Evolutionary conservation across 2,888 invertebrate species (phyloP), one percentile per base, ranked within the genome.

Genomic region (Elysia crispata): DNA sequence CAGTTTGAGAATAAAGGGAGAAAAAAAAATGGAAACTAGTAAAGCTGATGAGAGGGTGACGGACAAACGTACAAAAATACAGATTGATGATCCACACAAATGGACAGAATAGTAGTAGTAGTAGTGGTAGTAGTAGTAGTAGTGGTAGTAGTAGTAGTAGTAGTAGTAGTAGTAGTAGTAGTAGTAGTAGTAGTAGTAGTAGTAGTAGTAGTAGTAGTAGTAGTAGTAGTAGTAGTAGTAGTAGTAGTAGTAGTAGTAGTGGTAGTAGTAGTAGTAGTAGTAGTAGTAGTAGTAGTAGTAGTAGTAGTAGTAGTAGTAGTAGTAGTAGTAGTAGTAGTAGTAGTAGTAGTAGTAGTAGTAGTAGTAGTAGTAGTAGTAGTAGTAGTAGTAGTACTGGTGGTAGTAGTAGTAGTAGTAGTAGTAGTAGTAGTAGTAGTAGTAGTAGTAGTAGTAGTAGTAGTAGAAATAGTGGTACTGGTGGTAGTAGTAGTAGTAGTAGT

Each of bases 361-460:
- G 54, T 54, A 54, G 54, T 54, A 18, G 54, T 54, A 18, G 54
- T 54, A 18, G 54, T 54, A 18, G 54, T 54, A 54, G 54, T 54
- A 54, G 54, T 54, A 54, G 54, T 54, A 54, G n/a, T n/a, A n/a
- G n/a, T n/a, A n/a, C n/a, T n/a, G n/a, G n/a, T n/a, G n/a, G n/a
- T n/a, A n/a, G n/a, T 54, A 54, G 54, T 54, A 54, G 54, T 54
- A 54, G 54, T 54, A 54, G 54, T 54, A 54, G 54, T 54, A 18
- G 54, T 54, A 18, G 54, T 54, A 54, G 54, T 54, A 54, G 54
- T 54, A 54, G 54, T 54, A 54, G 54, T 54, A 54, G 54, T 54
- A 54, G 54, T 54, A 54, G 54, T 54, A 54, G 54, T 54, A 54
- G 54, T n/a, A n/a, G n/a, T n/a, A n/a, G n/a, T n/a, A n/a, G n/a